A percentile compares a stretch with the other conserved stretches of the same genome.
These are phyloP conservation scores for Biston stratarius DNA, from an alignment of 2,888 invertebrate species.

Conservation along the genomic window DNA sequence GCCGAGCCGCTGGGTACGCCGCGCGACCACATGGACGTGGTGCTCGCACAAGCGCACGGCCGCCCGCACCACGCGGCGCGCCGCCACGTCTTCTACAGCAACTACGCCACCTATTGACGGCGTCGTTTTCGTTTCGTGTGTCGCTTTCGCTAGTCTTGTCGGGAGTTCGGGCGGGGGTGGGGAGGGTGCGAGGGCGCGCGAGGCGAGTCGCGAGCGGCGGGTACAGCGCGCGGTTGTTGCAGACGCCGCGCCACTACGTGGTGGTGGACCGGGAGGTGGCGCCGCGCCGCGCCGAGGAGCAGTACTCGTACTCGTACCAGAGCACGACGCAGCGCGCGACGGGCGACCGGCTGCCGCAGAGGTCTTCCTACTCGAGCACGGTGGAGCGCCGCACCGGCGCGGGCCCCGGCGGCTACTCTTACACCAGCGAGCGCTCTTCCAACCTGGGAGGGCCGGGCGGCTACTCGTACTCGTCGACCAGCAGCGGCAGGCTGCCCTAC, in stretches of 20 bases:
- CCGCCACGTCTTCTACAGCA: conserved; percentile 84
- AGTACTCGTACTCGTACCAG: conserved; percentile 94
- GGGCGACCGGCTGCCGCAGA: conserved; percentile 85
- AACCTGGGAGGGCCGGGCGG: conserved; percentile 92
- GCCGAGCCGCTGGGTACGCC: conserved; percentile 87
- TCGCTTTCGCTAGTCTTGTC: conserved; percentile 77
- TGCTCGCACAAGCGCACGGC: conserved; percentile 88
- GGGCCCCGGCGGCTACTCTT: conserved; percentile 92
- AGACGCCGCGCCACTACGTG: conserved; percentile 96
- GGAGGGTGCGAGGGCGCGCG: conserved; percentile 49
- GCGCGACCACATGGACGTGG: conserved; percentile 88
- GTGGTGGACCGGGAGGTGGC: conserved; percentile 92
- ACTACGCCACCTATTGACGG: conserved; percentile 81
- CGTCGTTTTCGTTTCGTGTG: conserved; percentile 64
- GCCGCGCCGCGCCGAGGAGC: conserved; percentile 91
- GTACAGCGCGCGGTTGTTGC: conserved; percentile 85
- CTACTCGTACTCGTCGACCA: conserved; percentile 93
- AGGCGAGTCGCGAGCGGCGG: conserved; percentile 63
- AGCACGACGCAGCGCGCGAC: conserved; percentile 86
- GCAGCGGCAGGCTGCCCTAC: conserved; percentile 93
- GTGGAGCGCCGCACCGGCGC: conserved; percentile 90
- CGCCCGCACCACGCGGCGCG: conserved; percentile 79
- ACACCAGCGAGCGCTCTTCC: conserved; percentile 91
- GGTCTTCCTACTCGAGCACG: conserved; percentile 88
- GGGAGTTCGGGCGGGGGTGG: conserved; percentile 70